These are phyloP conservation scores for Pseudachorutes palmiensis DNA, from an alignment of 1,140 invertebrate species.

Conservation along the genomic window DNA sequence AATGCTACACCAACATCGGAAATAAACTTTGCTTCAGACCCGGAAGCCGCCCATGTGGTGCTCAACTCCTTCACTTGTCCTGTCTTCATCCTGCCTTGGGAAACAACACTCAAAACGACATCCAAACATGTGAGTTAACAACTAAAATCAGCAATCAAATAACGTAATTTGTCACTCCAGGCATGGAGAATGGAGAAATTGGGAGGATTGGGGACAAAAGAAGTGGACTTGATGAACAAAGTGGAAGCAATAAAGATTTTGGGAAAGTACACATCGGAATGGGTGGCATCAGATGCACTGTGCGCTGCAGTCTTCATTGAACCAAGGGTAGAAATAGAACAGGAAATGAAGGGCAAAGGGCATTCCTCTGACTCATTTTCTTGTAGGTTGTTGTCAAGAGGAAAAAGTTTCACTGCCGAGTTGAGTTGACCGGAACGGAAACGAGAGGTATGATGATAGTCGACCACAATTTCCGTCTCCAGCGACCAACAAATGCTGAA, in stretches of 20 bases:
- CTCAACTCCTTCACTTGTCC: constrained; percentile 50
- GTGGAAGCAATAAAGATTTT: constrained; percentile 48
- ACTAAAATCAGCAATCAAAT: neutral
- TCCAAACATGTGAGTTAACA: constrained; percentile 20
- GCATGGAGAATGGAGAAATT: constrained; percentile 50
- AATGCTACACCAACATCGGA: constrained; percentile 48
- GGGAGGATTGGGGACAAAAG: constrained; percentile 43
- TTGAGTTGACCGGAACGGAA: constrained; percentile 49
- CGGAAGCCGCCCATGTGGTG: constrained; percentile 67
- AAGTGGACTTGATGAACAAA: constrained; percentile 48
- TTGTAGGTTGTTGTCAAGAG: constrained; percentile 19
- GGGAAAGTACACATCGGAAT: constrained; percentile 39
- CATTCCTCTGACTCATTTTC: neutral
- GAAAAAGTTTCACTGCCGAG: constrained; percentile 40
- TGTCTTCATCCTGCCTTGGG: constrained; percentile 57
- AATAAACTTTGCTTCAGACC: constrained; percentile 70
- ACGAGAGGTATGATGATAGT: constrained; percentile 55
- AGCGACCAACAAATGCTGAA: constrained; percentile 45
- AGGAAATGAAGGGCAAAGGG: neutral
- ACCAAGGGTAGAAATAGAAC: constrained; percentile 15
- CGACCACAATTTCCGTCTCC: constrained; percentile 44
- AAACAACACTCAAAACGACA: constrained; percentile 45
- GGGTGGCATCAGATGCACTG: constrained; percentile 52
- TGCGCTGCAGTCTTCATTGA: constrained; percentile 48
- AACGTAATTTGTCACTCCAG: constrained; percentile 40